These are phyloP conservation scores for Anhinga anhinga DNA, from an alignment of 2,113 vertebrate species.

Conservation along the genomic window DNA sequence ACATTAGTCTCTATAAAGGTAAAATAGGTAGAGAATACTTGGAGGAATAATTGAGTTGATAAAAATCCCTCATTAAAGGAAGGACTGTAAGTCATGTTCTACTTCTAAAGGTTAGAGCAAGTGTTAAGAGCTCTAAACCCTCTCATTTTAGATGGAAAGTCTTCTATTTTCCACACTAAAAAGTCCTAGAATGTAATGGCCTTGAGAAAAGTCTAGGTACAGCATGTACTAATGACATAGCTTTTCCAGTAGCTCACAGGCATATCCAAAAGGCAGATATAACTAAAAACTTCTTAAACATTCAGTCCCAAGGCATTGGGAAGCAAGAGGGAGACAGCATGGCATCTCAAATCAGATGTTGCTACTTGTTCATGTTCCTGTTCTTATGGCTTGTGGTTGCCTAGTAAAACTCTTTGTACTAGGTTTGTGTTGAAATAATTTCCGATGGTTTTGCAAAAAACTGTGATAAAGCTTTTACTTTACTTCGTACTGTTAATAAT, in stretches of 20 bases:
- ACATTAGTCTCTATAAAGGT: not conserved
- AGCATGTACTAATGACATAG: not conserved
- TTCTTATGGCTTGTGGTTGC: not conserved
- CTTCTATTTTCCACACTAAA: not conserved
- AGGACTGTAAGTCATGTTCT: not conserved
- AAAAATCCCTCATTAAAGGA: not conserved
- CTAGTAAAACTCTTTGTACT: not conserved
- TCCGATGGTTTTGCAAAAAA: not conserved
- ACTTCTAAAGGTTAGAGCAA: not conserved
- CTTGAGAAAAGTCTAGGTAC: not conserved
- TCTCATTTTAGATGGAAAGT: not conserved
- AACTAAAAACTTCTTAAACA: not conserved
- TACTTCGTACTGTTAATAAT: not conserved
- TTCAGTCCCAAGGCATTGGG: not conserved
- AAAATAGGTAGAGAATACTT: not conserved
- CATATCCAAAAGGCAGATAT: not conserved
- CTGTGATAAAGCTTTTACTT: not conserved
- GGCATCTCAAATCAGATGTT: not conserved
- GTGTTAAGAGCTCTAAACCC: not conserved
- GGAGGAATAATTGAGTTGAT: not conserved
- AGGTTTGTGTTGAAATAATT: not conserved
- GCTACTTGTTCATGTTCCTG: not conserved
- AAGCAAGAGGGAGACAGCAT: not conserved
- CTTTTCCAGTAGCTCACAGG: not conserved
- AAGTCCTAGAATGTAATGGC: not conserved